Evolutionary conservation across 92 coral and sea anemone genomes (phyloP).

Genomic region (Nematostella vectensis): DNA sequence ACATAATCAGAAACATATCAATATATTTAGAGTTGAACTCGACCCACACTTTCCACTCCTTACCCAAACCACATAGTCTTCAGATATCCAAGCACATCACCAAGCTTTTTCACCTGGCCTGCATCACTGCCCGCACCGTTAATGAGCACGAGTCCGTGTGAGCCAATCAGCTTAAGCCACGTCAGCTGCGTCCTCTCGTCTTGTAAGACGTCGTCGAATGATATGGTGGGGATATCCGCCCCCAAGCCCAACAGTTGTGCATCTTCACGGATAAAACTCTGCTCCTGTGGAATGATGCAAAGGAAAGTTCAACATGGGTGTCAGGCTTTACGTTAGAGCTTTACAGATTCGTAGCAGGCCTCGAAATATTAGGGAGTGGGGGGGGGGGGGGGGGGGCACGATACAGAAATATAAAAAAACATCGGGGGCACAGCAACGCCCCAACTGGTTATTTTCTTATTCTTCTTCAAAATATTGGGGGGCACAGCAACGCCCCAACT

Average conservation of each 20-base stretch:
- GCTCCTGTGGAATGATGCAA: conserved; percentile 5
- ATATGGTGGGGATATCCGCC: conserved; percentile 34
- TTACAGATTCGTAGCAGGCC: no score
- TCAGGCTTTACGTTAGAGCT: no score
- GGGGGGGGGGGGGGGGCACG: no score
- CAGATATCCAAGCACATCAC: conserved; percentile 39
- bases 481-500: no score
- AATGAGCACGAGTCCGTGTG: conserved; percentile 37
- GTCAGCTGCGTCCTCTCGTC: conserved; percentile 29
- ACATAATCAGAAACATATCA: no score
- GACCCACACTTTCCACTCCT: conserved; percentile 1
- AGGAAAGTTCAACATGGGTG: not conserved
- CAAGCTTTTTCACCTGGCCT: conserved; percentile 45
- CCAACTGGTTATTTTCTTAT: no score
- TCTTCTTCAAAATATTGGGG: no score
- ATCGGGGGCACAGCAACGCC: no score
- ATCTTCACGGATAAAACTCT: conserved; percentile 13
- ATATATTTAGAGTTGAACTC: no score
- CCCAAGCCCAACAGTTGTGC: conserved; percentile 37
- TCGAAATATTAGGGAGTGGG: no score
- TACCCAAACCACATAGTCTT: conserved; percentile 45
- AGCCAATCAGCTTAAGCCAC: conserved; percentile 38
- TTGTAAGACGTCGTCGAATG: conserved; percentile 28
- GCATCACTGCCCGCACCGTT: conserved; percentile 28
- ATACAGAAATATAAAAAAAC: no score